Evolutionary conservation across 1,140 invertebrate genomes (phyloP), one percentile per base, ranked within the genome.

Genomic region (Chymomyza costata): DNA sequence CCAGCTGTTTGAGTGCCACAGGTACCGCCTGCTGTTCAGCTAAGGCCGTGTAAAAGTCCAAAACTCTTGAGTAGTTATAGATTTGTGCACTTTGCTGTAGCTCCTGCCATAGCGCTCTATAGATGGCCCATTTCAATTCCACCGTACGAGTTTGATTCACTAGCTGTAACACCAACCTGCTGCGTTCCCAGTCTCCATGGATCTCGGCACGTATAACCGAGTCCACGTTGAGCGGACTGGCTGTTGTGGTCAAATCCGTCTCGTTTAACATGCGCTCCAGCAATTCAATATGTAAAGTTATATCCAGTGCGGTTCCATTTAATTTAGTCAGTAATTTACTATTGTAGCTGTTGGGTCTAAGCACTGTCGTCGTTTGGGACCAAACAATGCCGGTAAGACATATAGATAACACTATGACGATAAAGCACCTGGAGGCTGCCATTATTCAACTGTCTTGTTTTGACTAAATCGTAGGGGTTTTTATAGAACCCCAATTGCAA

Each of bases 71-170:
- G 1, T 74, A 68, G 51, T 80, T 45, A 16, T 81, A 65, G 37
- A 68, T 56, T 40, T 73, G 64, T n/a, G 52, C 57, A 5, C 60
- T 80, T 16, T 61, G 68, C 46, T 73, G 67, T n/a, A 80, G 14
- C 15, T 80, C 73, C 38, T 65, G 48, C 73, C 73, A 80, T 10
- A 80, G 30, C 1, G 60, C 73, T 3, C 56, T 63, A 34, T 73
- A 80, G 8, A 80, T 71, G 14, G 68, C 74, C 15, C 40, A 37
- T 21, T 68, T 80, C 0, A 80, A 64, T 10, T 80, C 40, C 15
- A 34, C n/a, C 0, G 64, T 68, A 11, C 50, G 58, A 1, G 64
- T 51, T 31, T 40, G n/a, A 19, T 32, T 41, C 0, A 74, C 56
- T 30, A 80, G 6, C 1, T 55, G 31, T 0, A 80, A 34, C 14